These are phyloP conservation scores for Thalassophryne amazonica DNA, from an alignment of 2,797 vertebrate genomes.

Conservation along the genomic window DNA sequence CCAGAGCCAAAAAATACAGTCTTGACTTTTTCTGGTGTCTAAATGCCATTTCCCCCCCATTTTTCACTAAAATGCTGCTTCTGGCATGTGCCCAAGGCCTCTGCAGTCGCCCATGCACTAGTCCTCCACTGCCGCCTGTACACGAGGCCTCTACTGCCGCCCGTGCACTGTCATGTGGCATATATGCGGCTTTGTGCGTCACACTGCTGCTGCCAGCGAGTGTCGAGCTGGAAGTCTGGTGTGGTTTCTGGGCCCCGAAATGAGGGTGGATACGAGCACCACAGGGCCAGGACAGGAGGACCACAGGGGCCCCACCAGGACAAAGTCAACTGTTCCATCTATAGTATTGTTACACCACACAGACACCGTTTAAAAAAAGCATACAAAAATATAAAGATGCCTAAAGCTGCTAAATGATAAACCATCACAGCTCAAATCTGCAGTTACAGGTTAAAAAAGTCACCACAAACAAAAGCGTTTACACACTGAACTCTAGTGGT, in stretches of 20 bases:
- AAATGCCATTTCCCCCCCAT: not conserved
- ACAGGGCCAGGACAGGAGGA: constrained; percentile 31
- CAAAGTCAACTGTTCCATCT: constrained; percentile 26
- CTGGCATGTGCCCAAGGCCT: constrained; percentile 4
- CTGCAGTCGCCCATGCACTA: constrained; percentile 8
- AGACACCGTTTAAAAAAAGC: not conserved
- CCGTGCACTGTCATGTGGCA: constrained; percentile 31
- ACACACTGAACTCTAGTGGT: too few relatives aligned
- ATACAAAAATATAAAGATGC: constrained; percentile 19
- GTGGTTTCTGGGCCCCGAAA: constrained; percentile 56
- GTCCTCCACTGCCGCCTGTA: too few relatives aligned
- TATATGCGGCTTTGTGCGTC: constrained; percentile 20
- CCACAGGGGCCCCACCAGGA: constrained; percentile 4
- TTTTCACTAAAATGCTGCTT: constrained; percentile 1
- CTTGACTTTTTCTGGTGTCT: not conserved
- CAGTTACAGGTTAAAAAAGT: not conserved
- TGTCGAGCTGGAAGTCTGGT: constrained; percentile 23
- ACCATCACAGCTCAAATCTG: not conserved
- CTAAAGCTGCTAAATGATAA: not conserved
- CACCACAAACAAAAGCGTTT: too few relatives aligned
- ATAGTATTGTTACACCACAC: not conserved
- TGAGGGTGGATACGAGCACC: constrained; percentile 55
- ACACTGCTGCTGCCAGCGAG: constrained; percentile 24
- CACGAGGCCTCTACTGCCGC: constrained; percentile 6
- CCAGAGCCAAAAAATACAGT: constrained; percentile 18